Conservation (phyloP, 2,888 invertebrate genomes). For the Cantharis nigra region DNA sequence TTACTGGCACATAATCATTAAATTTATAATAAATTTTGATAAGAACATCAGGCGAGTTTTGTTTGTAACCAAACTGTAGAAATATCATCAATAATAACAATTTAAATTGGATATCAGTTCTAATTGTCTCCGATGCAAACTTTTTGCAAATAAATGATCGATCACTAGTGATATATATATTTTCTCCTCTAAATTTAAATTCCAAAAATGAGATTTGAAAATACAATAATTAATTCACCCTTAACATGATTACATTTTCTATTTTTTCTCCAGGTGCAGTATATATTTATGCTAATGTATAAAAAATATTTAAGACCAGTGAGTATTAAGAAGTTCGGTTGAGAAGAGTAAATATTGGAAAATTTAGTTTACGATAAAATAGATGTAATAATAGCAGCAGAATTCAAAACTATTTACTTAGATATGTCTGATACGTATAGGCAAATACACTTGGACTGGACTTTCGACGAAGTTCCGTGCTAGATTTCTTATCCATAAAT, state of each 20-base stretch:
- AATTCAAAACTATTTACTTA: not conserved
- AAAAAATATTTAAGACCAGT: not conserved
- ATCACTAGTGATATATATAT: not conserved
- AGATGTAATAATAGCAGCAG: not conserved
- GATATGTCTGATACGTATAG: not conserved
- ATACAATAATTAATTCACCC: not conserved
- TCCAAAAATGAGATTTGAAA: not conserved
- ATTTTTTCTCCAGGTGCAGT: not conserved
- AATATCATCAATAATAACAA: not conserved
- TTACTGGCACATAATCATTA: not conserved
- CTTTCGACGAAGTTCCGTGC: not conserved
- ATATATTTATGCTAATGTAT: not conserved
- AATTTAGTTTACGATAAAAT: not conserved
- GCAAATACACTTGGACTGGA: not conserved
- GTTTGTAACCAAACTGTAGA: conserved; percentile 5
- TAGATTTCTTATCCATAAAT: not conserved
- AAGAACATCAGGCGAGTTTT: conserved; percentile 27
- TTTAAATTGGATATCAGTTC: not conserved
- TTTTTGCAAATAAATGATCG: not conserved
- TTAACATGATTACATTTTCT: not conserved
- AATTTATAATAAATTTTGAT: conserved; percentile 11
- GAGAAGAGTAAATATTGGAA: not conserved
- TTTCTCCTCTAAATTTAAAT: not conserved
- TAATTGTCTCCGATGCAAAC: not conserved
- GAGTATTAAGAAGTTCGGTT: not conserved